Evolutionary conservation across 2,888 invertebrate species (phyloP).

Genomic region (Cyaniris semiargus): DNA sequence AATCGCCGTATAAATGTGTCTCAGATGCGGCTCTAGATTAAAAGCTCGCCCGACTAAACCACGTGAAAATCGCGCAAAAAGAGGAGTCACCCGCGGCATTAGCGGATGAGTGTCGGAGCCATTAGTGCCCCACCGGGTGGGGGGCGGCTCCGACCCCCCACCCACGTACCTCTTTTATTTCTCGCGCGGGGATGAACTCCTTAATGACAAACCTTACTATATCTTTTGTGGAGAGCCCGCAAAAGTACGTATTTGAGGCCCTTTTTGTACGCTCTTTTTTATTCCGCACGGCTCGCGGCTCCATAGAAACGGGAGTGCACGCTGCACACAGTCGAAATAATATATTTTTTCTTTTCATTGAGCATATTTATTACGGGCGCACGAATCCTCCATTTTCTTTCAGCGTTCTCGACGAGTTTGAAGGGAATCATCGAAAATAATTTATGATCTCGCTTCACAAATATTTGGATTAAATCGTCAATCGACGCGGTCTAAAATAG

Average conservation of each 20-base stretch:
- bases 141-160: slow-evolving; percentile 49
- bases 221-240: slow-evolving; percentile 80
- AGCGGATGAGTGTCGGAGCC: slow-evolving; percentile 81
- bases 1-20: slow-evolving; percentile 61
- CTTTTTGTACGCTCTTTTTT: slow-evolving; percentile 77
- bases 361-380: background rate
- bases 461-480: slow-evolving; percentile 21
- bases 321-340: slow-evolving; percentile 8
- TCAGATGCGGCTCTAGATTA: slow-evolving; percentile 76
- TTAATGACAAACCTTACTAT: slow-evolving; percentile 81
- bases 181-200: slow-evolving; percentile 81
- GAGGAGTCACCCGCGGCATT: slow-evolving; percentile 80
- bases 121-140: slow-evolving; percentile 68
- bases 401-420: background rate
- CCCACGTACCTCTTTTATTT: slow-evolving; percentile 78
- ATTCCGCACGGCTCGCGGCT: slow-evolving; percentile 59
- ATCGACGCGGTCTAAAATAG: slow-evolving; percentile 4
- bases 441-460: slow-evolving; percentile 1
- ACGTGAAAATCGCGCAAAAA: slow-evolving; percentile 80
- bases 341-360: slow-evolving; percentile 25
- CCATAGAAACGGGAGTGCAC: slow-evolving; percentile 34
- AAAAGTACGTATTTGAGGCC: slow-evolving; percentile 80
- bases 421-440: background rate
- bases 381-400: background rate
- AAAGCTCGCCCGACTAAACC: slow-evolving; percentile 78